Evolutionary conservation across 2,113 vertebrate genomes (phyloP).

Genomic region (Athene cunicularia): DNA sequence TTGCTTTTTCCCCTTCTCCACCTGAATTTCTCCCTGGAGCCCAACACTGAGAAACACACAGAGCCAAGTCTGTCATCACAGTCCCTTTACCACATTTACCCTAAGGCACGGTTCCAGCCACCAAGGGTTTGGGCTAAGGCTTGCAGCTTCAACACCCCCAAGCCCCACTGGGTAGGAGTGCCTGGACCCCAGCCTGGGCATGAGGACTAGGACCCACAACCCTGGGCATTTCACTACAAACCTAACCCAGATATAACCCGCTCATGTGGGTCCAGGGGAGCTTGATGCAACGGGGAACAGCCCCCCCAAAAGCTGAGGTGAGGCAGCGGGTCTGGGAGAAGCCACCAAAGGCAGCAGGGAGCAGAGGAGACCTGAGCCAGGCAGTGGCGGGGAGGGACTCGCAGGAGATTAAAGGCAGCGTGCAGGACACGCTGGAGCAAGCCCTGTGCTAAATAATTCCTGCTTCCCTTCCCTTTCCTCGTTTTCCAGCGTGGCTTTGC

Average conservation of each 20-base stretch:
- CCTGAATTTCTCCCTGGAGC: background rate
- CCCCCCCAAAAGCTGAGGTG: background rate
- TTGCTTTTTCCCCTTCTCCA: background rate
- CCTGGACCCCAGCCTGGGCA: background rate
- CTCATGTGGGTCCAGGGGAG: accelerated
- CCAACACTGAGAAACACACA: background rate
- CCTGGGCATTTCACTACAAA: background rate
- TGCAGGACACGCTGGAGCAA: constrained; percentile 41
- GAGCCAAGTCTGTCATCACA: background rate
- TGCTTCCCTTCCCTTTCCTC: constrained; percentile 27
- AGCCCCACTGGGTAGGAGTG: background rate
- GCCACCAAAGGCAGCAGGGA: background rate
- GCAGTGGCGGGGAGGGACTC: background rate
- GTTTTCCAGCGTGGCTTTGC: background rate
- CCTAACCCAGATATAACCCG: background rate
- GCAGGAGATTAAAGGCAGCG: constrained; percentile 35
- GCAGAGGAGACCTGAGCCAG: background rate
- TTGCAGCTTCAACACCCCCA: background rate
- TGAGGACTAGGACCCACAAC: background rate
- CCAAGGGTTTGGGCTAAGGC: background rate
- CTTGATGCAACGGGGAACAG: background rate
- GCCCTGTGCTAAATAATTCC: constrained; percentile 48
- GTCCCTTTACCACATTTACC: background rate
- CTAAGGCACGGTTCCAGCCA: background rate
- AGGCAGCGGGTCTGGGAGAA: background rate